Percentiles rank a stretch among this genome's conserved stretches.
phyloP scores from a whole-genome alignment of 2,113 vertebrate species.

The Phylloscopus trochiloides region DNA sequence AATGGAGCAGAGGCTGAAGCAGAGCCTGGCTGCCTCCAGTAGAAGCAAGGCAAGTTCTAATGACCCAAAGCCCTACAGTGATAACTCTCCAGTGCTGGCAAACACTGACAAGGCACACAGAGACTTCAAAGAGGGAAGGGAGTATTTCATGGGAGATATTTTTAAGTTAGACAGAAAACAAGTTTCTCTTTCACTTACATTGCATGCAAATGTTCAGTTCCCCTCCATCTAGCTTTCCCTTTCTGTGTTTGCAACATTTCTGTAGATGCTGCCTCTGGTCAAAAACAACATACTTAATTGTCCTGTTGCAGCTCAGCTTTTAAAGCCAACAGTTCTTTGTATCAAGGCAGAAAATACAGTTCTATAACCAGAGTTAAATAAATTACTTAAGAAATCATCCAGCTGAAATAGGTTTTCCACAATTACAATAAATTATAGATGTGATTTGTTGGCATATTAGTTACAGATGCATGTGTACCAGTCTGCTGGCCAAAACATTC shows the following conservation, averaged over 20 bases:
- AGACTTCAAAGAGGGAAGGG: neutral
- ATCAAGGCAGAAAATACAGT: neutral
- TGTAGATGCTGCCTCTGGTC: neutral
- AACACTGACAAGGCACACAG: neutral
- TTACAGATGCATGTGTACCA: neutral
- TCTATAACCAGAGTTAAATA: neutral
- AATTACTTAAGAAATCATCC: slow-evolving; percentile 5
- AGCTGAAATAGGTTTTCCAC: neutral
- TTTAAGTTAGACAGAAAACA: neutral
- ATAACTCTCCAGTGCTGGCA: neutral
- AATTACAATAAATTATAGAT: neutral
- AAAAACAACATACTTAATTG: neutral
- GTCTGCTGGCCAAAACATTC: slow-evolving; percentile 3
- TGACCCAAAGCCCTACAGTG: neutral
- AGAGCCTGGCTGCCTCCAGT: fast-evolving
- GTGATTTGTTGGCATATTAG: neutral
- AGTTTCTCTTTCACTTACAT: neutral
- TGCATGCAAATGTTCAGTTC: neutral
- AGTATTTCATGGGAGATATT: neutral
- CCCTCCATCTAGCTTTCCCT: neutral
- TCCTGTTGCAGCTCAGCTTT: neutral
- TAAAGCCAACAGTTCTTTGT: neutral
- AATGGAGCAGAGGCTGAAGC: neutral
- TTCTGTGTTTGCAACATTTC: neutral
- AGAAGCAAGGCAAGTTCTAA: neutral